A percentile compares a stretch with the other conserved stretches of the same genome.
Conservation (phyloP, 2,113 vertebrate genomes). For the Oryzias javanicus region DNA sequence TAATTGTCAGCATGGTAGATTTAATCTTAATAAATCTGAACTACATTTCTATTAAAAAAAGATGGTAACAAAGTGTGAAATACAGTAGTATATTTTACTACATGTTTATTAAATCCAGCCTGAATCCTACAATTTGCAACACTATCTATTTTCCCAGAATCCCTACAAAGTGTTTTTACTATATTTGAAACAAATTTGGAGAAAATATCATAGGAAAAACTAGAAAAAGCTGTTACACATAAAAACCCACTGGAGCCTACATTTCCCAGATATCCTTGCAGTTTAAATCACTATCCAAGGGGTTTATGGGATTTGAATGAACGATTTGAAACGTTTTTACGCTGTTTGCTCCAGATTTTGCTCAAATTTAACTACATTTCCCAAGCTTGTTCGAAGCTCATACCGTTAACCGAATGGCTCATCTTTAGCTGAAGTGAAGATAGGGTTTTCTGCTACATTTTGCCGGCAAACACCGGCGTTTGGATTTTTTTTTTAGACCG, state of each 20-base stretch:
- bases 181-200: too few species aligned
- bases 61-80: too few species aligned
- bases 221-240: too few species aligned
- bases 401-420: constrained; percentile 18
- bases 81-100: too few species aligned
- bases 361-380: constrained; percentile 61
- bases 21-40: too few species aligned
- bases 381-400: neutral
- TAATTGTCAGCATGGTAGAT: too few species aligned
- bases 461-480: constrained; percentile 36
- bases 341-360: fast-evolving
- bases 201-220: too few species aligned
- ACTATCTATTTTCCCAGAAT: too few species aligned
- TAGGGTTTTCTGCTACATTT: constrained; percentile 36
- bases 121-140: too few species aligned
- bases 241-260: constrained; percentile 20
- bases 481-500: constrained; percentile 27
- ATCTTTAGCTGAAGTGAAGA: constrained; percentile 42
- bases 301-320: constrained; percentile 65
- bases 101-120: too few species aligned
- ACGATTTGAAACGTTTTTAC: fast-evolving
- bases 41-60: too few species aligned
- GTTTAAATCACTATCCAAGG: constrained; percentile 34
- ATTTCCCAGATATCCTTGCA: constrained; percentile 41
- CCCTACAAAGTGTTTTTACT: too few species aligned